Conservation (phyloP, 1,140 invertebrate genomes). For the Callitettix versicolor region DNA sequence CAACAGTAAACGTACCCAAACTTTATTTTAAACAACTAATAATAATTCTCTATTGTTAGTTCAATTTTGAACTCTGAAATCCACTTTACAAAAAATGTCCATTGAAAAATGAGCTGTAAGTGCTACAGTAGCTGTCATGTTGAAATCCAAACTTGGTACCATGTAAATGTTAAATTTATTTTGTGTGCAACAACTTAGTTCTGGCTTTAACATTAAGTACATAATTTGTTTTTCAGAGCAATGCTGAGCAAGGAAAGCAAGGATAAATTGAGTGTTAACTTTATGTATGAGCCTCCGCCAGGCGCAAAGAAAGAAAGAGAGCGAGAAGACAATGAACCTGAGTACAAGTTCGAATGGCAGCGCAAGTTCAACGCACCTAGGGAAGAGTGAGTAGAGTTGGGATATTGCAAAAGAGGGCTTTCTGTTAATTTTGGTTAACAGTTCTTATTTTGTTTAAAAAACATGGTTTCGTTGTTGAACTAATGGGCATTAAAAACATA, state of each 20-base stretch:
- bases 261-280: conserved; percentile 96
- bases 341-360: conserved; percentile 99
- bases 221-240: conserved; percentile 54
- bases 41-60: too few species aligned
- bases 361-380: conserved; percentile 96
- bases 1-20: too few species aligned
- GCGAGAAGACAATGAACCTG: conserved; percentile 86
- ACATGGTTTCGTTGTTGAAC: too few species aligned
- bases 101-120: too few species aligned
- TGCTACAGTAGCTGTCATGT: too few species aligned
- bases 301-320: conserved; percentile 85
- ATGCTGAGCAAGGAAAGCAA: conserved; percentile 96
- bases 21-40: too few species aligned
- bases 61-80: too few species aligned
- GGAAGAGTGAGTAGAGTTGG: conserved; percentile 51
- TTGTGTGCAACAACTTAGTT: too few species aligned
- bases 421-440: conserved; percentile 7
- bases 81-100: too few species aligned
- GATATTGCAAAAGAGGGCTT: conserved; percentile 3
- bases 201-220: conserved; percentile 5
- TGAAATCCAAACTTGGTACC: too few species aligned
- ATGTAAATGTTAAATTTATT: too few species aligned
- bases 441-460: background rate
- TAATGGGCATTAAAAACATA: too few species aligned
- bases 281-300: conserved; percentile 99